phyloP scores from a whole-genome alignment of 2,113 vertebrate species.

The Triplophysa tibetana region DNA sequence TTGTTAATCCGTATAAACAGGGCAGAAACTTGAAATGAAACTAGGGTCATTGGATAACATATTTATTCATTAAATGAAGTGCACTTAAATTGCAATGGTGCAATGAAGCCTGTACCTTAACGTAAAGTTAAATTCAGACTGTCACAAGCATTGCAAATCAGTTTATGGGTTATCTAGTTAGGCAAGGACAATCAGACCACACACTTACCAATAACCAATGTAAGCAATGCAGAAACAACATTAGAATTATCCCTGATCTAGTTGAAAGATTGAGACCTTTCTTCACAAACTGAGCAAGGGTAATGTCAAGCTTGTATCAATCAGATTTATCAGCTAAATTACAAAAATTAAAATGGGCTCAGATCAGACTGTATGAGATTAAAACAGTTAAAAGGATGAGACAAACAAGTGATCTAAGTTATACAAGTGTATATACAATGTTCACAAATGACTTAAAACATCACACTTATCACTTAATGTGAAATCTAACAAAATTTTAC shows the following conservation, averaged over 20 bases:
- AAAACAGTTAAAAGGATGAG: too few species aligned
- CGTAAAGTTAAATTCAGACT: not conserved
- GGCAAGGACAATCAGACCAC: not conserved
- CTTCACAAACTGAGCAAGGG: not conserved
- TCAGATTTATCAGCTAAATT: too few species aligned
- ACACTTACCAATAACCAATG: not conserved
- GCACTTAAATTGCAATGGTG: not conserved
- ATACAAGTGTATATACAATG: too few species aligned
- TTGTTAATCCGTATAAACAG: not conserved
- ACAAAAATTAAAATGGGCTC: too few species aligned
- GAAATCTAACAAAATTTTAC: too few species aligned
- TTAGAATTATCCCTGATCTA: not conserved
- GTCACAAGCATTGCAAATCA: not conserved
- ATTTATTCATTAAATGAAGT: not conserved
- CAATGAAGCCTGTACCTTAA: not conserved
- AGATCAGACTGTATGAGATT: too few species aligned
- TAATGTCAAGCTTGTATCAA: not conserved
- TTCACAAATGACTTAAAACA: too few species aligned
- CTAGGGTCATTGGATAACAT: not conserved
- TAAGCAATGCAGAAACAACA: not conserved
- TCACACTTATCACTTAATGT: too few species aligned
- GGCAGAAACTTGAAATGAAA: not conserved
- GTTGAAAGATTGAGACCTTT: not conserved
- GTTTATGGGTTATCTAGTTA: not conserved
- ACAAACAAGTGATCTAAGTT: too few species aligned